A percentile compares a stretch with the other conserved stretches of the same genome.
Evolutionary conservation across 2,797 vertebrate species (phyloP).

Genomic region (Ctenopoma multispine): DNA sequence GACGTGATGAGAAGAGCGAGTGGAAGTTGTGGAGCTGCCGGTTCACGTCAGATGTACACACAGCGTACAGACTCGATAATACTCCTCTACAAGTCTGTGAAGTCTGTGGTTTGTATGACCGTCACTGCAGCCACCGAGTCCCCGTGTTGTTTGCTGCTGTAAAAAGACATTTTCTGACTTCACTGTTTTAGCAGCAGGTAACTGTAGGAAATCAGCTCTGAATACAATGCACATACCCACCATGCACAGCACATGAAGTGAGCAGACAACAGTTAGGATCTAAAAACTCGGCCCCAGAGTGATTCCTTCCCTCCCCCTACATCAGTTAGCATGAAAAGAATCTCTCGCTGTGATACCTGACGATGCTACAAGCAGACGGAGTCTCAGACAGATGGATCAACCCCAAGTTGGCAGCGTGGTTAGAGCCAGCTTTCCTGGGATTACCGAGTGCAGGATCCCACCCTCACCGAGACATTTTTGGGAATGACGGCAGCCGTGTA

Average conservation of each 20-base stretch:
- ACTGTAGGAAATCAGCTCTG: too few relatives aligned
- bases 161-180: too few relatives aligned
- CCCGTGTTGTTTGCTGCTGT: too few relatives aligned
- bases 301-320: too few relatives aligned
- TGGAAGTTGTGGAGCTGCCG: neutral
- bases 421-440: slow-evolving; percentile 47
- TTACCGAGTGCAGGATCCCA: slow-evolving; percentile 36
- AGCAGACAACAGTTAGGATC: too few relatives aligned
- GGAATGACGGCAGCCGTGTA: neutral
- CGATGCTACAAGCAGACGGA: neutral
- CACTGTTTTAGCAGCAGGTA: too few relatives aligned
- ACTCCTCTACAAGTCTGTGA: neutral
- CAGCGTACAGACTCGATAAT: slow-evolving; percentile 4
- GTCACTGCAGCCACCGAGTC: slow-evolving; percentile 8
- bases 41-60: neutral
- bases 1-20: slow-evolving; percentile 1
- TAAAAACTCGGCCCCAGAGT: too few relatives aligned
- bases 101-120: neutral
- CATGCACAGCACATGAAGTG: too few relatives aligned
- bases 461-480: slow-evolving; percentile 24
- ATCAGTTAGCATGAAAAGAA: too few relatives aligned
- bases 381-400: slow-evolving; percentile 25
- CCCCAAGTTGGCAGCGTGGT: neutral
- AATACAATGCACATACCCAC: too few relatives aligned
- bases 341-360: slow-evolving; percentile 5